These are phyloP conservation scores for Poliocrania exsul DNA, from an alignment of 2,797 vertebrate genomes.

Conservation along the genomic window DNA sequence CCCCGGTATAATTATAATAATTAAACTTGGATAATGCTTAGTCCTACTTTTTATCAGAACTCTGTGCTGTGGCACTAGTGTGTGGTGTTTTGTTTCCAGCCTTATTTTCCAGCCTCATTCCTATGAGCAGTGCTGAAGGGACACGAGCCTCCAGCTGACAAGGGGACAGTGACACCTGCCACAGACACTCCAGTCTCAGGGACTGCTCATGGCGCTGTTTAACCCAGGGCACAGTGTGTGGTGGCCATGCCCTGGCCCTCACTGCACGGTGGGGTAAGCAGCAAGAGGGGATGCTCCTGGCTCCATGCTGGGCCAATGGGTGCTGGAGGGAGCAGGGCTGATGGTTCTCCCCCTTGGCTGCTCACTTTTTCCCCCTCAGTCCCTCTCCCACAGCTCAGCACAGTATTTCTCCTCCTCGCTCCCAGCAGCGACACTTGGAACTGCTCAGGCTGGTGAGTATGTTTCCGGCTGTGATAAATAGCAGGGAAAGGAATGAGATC, in stretches of 20 bases:
- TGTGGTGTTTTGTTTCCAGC: constrained; percentile 8
- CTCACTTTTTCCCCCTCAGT: background rate
- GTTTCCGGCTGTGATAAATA: constrained; percentile 49
- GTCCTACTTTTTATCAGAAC: constrained; percentile 41
- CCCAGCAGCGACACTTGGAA: constrained; percentile 26
- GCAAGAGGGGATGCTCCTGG: background rate
- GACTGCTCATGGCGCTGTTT: fast-evolving
- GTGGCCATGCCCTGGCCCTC: background rate
- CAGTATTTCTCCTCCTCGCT: constrained; percentile 50
- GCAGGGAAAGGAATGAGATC: constrained; percentile 13
- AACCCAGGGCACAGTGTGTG: background rate
- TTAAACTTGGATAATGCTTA: constrained; percentile 63
- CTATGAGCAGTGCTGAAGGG: background rate
- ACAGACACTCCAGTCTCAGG: fast-evolving
- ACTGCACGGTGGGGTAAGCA: fast-evolving
- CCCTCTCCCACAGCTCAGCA: constrained; percentile 26
- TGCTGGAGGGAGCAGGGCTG: background rate
- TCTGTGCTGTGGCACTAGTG: background rate
- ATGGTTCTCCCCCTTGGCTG: background rate
- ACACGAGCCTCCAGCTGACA: background rate
- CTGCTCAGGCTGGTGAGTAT: constrained; percentile 2
- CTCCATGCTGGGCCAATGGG: fast-evolving
- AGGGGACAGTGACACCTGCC: background rate
- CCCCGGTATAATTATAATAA: constrained; percentile 59
- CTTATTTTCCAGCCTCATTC: background rate